Conservation (phyloP, 2,888 invertebrate species). For the Ephialtes manifestator region DNA sequence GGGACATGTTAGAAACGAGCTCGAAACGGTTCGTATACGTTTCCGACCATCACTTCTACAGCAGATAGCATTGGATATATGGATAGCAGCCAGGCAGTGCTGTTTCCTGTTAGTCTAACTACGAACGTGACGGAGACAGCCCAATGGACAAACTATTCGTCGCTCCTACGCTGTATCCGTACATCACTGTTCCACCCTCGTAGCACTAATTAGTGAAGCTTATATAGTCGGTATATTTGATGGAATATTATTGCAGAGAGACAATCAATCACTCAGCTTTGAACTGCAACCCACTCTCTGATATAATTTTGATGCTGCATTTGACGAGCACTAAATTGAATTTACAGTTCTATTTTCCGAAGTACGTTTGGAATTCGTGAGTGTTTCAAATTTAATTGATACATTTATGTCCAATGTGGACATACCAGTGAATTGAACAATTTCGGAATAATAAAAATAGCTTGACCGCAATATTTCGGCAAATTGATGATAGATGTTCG, state of each 20-base stretch:
- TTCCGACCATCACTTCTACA: not conserved
- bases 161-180: not conserved
- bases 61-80: slow-evolving; percentile 3
- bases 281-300: not conserved
- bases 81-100: not conserved
- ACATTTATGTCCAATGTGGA: not conserved
- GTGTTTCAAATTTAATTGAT: not conserved
- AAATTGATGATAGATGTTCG: not conserved
- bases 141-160: slow-evolving; percentile 14
- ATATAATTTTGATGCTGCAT: not conserved
- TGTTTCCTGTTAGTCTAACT: not conserved
- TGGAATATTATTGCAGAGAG: slow-evolving; percentile 20
- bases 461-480: not conserved
- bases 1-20: not conserved
- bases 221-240: slow-evolving; percentile 13
- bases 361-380: not conserved
- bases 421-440: not conserved
- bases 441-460: not conserved
- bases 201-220: slow-evolving; percentile 29
- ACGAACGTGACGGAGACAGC: slow-evolving; percentile 10
- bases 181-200: not conserved
- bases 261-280: slow-evolving; percentile 23
- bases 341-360: not conserved
- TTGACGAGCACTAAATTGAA: not conserved
- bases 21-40: slow-evolving; percentile 3